Evolutionary conservation across 2,888 invertebrate genomes (phyloP).

Genomic region (Eurytoma adleriae): DNA sequence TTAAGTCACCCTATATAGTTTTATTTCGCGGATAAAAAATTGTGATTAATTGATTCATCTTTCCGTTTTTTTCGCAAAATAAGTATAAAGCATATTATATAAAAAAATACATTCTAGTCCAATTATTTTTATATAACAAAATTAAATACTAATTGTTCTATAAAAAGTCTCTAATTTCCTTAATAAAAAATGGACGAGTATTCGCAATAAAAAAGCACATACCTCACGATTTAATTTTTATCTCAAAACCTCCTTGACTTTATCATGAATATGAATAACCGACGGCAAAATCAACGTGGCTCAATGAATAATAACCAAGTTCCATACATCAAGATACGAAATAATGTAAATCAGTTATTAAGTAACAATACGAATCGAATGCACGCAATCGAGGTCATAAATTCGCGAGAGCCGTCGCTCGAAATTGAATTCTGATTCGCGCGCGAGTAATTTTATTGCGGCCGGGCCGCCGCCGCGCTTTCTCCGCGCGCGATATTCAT

Average conservation of each 20-base stretch:
- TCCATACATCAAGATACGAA: neutral
- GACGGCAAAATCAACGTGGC: neutral
- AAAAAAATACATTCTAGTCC: too few relatives aligned
- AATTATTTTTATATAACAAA: too few relatives aligned
- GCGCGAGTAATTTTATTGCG: slow-evolving; percentile 27
- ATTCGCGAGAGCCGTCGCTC: slow-evolving; percentile 15
- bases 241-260: neutral
- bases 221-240: neutral
- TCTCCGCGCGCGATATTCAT: slow-evolving; percentile 29
- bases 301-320: slow-evolving; percentile 14
- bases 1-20: too few relatives aligned
- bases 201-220: too few relatives aligned
- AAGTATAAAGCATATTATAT: too few relatives aligned
- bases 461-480: neutral
- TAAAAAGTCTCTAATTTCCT: too few relatives aligned
- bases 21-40: too few relatives aligned
- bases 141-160: too few relatives aligned
- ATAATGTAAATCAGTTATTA: slow-evolving; percentile 22
- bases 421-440: slow-evolving; percentile 42
- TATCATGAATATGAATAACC: neutral
- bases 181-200: too few relatives aligned
- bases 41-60: too few relatives aligned
- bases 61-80: too few relatives aligned
- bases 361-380: slow-evolving; percentile 8
- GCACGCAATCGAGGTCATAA: slow-evolving; percentile 22